Evolutionary conservation across 2,113 vertebrate genomes (phyloP), one percentile per base, ranked within the genome.

Genomic region (Mesembrinibis cayennensis): DNA sequence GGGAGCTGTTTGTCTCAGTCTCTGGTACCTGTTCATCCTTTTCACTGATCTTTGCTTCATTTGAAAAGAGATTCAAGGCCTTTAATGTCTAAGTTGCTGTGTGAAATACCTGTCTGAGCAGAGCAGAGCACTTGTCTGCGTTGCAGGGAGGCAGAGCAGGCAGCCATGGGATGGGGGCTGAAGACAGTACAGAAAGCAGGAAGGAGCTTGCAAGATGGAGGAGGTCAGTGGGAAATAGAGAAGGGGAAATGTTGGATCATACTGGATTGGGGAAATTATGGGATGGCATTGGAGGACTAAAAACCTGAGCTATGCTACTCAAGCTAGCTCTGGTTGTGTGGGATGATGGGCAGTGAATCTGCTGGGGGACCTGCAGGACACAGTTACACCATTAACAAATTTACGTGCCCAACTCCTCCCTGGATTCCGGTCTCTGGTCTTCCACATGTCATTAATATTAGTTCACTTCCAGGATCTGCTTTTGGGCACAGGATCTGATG

Each of bases 311-410:
- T 87, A 20, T 77, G n/a, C 8, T 36, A 30, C 11, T 34, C 2
- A 11, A 22, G n/a, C 2, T 59, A 13, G 62, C 34, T 76, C 21
- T 50, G 30, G 6, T 9, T 15, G 3, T 9, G 22, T 56, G 47
- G n/a, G 12, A 16, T 26, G 56, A 21, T 11, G 22, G 20, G 23
- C 32, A 72, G 13, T 7, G n/a, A 71, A 49, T 20, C 22, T 50
- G 23, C 58, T 50, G 27, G 16, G 34, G 16, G 7, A 76, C 11
- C 26, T 50, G 7, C n/a, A 70, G 30, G 38, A 61, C 23, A 21
- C 3, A 10, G 7, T 47, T 1, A 4, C 10, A 22, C 6, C 4
- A 13, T 12, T 16, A 61, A 25, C 4, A 55, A 6, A 52, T 47
- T 58, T 45, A 26, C 32, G 45, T 63, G 7, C 9, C 7, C 85